Evolutionary conservation across 2,113 vertebrate genomes (phyloP), one percentile per base, ranked within the genome.

Genomic region (Rhadina sibilatrix): DNA sequence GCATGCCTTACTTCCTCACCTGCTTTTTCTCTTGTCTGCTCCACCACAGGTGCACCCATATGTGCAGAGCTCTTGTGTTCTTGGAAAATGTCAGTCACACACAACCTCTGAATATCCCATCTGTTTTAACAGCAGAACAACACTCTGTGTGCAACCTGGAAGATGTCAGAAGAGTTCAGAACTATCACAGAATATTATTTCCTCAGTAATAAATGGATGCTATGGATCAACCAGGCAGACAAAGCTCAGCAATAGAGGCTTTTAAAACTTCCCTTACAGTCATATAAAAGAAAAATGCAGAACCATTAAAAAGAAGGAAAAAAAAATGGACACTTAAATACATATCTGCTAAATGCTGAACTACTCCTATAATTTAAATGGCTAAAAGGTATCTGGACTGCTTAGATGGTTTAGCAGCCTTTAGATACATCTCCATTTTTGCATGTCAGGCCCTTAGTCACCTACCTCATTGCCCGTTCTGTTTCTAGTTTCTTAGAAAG

Each of bases 401-500:
- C 56, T 42, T 75, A 66, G 25, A 16, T 63, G 30, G 12, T 63
- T 74, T 46, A 78, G 14, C 12, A 70, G 27, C 19, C 37, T 90
- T 65, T 46, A 61, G 16, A 53, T 12, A 83, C 12, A 5, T 54
- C 52, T 42, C 22, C 2, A 24, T n/a, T 71, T 64, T 52, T 90
- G 23, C 30, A 77, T 46, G 24, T 59, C 35, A 35, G 56, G 24
- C 12, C 42, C 47, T 65, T 24, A 42, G 18, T 88, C 31, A 54
- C 30, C 15, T 15, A 52, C 20, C 18, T 70, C 24, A 11, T 50
- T 83, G 57, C 35, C 47, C 42, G 23, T 90, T 77, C 70, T 65
- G 3, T 65, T 94, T 92, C 10, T 56, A n/a, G 70, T 72, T 82
- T n/a, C 74, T 84, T 70, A 57, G 83, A 83, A 92, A 80, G 37